Base-by-base conservation (phyloP, 2,888 invertebrate species). In the Macrosoma leucophasiata region DNA sequence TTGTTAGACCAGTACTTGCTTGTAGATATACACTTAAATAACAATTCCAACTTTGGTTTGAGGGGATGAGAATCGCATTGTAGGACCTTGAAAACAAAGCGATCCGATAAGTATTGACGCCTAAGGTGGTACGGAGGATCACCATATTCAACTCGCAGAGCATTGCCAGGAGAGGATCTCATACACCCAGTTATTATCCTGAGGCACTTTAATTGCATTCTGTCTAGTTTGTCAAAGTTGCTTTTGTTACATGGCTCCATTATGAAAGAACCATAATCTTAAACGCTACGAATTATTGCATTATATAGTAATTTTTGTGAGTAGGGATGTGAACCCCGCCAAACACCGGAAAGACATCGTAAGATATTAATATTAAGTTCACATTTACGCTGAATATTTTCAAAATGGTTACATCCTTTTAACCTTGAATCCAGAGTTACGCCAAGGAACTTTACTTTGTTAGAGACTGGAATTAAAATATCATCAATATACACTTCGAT, bases 241-340 rank as follows among this genome's bases (percentile, higher is more conserved):
- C 2, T 21, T 15, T 11, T 23, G 8, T 14, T 23, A 15, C 30
- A 23, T 8, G 30, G 15, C 15, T 30, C 23, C 9, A 18, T 15
- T 8, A 30, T 11, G 11, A 30, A 30, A 10, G 18, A 22, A 4
- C 10, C 22, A 9, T 22, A 22, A 23, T 22, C 22, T 11, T 15
- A 12, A 10, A 22, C 8, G 19, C 30, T 30, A 22, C 22, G 22
- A 9, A 23, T 17, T 4, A 17, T 3, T 1, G 23, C 30, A 23
- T 23, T 23, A n/a, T 30, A 23, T 3, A 30, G 12, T n/a, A 31
- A 4, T 10, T 23, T 31, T 19, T n/a, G n/a, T n/a, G n/a, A n/a
- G n/a, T n/a, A n/a, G n/a, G n/a, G n/a, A n/a, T n/a, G n/a, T n/a
- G n/a, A 25, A 8, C 24, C 24, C 24, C 32, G 25, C 12, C 19